phyloP scores from a whole-genome alignment of 2,888 invertebrate species.

The Galeruca laticollis region DNA sequence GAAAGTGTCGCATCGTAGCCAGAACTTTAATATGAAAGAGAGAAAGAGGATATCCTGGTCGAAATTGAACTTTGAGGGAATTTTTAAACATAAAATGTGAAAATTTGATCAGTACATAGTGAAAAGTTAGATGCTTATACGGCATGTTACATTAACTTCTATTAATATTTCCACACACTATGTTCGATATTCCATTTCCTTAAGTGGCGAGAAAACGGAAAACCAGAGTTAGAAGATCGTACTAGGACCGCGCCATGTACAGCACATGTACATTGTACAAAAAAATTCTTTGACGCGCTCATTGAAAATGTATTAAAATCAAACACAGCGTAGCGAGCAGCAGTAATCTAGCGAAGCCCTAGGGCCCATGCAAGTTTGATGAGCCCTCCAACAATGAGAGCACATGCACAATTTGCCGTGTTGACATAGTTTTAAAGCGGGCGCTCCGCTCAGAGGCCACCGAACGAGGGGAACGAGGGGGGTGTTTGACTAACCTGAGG shows the following conservation, averaged over 20 bases:
- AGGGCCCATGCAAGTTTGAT: constrained; percentile 65
- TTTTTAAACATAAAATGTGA: neutral
- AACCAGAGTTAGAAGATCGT: constrained; percentile 46
- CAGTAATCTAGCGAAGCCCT: constrained; percentile 56
- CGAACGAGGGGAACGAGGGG: constrained; percentile 1
- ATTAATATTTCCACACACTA: constrained; percentile 4
- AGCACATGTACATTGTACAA: neutral
- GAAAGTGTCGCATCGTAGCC: constrained; percentile 15
- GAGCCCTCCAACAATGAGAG: constrained; percentile 64
- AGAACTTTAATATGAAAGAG: neutral
- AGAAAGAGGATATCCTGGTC: constrained; percentile 13
- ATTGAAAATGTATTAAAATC: constrained; percentile 68
- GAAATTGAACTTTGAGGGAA: constrained; percentile 3
- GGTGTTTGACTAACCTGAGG: constrained; percentile 3
- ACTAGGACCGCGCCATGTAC: neutral
- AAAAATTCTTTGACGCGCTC: constrained; percentile 63
- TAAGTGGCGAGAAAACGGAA: constrained; percentile 37
- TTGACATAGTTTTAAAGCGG: constrained; percentile 66
- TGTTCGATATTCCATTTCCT: constrained; percentile 8
- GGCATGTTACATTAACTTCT: neutral
- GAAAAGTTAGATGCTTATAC: neutral
- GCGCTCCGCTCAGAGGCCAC: constrained; percentile 52
- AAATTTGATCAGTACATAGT: neutral
- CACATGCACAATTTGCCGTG: constrained; percentile 67
- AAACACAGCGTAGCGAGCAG: constrained; percentile 56